Evolutionary conservation across 1,140 invertebrate genomes (phyloP), one percentile per base, ranked within the genome.

Genomic region (Trachelipus rathkii): DNA sequence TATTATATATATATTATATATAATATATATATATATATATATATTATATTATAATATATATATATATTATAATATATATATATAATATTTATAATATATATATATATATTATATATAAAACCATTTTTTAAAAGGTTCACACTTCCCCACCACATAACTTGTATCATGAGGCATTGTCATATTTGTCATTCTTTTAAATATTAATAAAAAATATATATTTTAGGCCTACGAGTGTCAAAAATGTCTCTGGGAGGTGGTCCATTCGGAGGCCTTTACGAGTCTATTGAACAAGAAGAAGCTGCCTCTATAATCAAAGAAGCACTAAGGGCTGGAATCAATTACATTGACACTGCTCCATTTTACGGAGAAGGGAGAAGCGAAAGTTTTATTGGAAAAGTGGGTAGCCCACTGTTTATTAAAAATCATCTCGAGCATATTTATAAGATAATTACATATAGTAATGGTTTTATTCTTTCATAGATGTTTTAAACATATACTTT

Each of bases 261-360:
- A 10, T 79, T 88, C 5, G 84, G 86, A 24, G 74, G 75, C 11
- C n/a, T 73, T 44, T 77, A 78, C 53, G 69, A 68, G 11, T 79
- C 84, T 0, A 89, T 85, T 67, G 83, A 89, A 75, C 87, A 90
- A 71, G 82, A 87, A 19, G 89, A 93, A 84, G 91, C 89, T 23
- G 89, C 92, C 73, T 83, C 89, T 71, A 89, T 92, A 0, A 87
- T 97, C 50, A 86, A 88, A 66, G 85, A 90, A 80, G 91, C 91
- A 6, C 84, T 97, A 19, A 91, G 89, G 83, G 86, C 85, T 45
- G 95, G 95, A 1, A 88, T 97, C 21, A 97, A 97, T 87, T 95
- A 94, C 79, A 91, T 97, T 72, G 95, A 97, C 84, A 96, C 94
- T 0, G 92, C 91, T 1, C 93, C 94, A 0, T 96, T 91, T 89